A percentile compares a stretch with the other conserved stretches of the same genome.
Conservation (phyloP, 1,140 invertebrate species). For the Hylyphantes graminicola region DNA sequence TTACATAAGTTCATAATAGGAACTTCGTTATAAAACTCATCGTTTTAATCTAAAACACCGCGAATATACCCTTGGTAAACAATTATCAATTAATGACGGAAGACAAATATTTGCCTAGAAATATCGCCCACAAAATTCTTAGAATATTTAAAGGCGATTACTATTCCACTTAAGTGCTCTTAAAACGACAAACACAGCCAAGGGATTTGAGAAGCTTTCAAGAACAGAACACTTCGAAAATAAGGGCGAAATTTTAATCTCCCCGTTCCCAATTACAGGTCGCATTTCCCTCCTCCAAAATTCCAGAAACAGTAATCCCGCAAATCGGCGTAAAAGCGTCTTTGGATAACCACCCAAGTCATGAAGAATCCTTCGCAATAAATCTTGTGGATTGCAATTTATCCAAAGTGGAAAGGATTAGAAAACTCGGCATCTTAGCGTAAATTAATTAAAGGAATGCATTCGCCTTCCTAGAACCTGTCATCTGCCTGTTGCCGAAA, state of each 20-base stretch:
- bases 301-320: slow-evolving; percentile 3
- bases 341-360: slow-evolving; percentile 4
- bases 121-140: too few relatives aligned
- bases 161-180: not conserved
- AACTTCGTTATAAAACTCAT: too few relatives aligned
- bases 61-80: too few relatives aligned
- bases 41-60: too few relatives aligned
- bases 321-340: slow-evolving; percentile 21
- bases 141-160: not conserved
- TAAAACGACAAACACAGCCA: not conserved
- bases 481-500: not conserved
- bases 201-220: too few relatives aligned
- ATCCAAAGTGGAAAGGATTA: slow-evolving; percentile 16
- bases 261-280: slow-evolving; percentile 9
- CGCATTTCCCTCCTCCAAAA: not conserved
- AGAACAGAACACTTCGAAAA: too few relatives aligned
- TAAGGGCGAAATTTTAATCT: slow-evolving; percentile 1
- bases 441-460: slow-evolving; percentile 32
- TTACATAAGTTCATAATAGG: too few relatives aligned
- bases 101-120: too few relatives aligned
- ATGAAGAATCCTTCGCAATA: slow-evolving; percentile 39
- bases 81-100: too few relatives aligned
- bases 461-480: not conserved
- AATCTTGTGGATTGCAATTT: slow-evolving; percentile 20
- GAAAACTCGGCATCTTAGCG: slow-evolving; percentile 1